These are phyloP conservation scores for Enteromius anoplus DNA, from an alignment of 2,797 vertebrate genomes.

Conservation along the genomic window DNA sequence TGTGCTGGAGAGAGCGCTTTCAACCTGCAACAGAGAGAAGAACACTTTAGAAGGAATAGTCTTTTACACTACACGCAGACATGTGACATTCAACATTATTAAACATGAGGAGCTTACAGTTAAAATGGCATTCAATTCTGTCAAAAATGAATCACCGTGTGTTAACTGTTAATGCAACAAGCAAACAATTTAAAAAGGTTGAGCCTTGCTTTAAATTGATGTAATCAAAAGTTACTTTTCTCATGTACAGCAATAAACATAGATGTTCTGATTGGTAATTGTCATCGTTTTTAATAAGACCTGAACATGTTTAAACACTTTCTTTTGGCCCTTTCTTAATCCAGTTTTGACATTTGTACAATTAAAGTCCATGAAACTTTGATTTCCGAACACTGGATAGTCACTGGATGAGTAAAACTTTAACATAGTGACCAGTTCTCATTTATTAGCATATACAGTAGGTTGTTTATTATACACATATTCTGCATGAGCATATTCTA, in stretches of 20 bases:
- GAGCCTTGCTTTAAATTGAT: no score
- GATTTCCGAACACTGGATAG: not conserved
- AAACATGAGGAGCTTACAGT: not conserved
- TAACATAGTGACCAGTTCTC: not conserved
- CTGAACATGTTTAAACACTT: no score
- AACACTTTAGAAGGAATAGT: slow-evolving; percentile 19
- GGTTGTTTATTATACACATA: not conserved
- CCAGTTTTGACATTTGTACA: not conserved
- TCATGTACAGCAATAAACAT: not conserved
- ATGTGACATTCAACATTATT: not conserved
- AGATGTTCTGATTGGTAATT: no score
- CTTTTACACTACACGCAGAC: not conserved
- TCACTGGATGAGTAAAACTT: not conserved
- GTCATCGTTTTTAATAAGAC: no score
- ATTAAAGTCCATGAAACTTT: not conserved
- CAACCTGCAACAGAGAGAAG: slow-evolving; percentile 43
- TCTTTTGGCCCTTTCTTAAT: not conserved
- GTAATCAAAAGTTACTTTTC: not conserved
- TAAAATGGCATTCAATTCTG: not conserved
- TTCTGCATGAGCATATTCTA: not conserved
- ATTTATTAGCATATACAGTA: not conserved
- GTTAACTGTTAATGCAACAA: not conserved
- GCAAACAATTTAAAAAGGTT: no score
- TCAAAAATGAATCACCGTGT: not conserved
- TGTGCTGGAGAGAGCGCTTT: slow-evolving; percentile 21